phyloP scores from a whole-genome alignment of 2,888 invertebrate species.

The Parnassius apollo region DNA sequence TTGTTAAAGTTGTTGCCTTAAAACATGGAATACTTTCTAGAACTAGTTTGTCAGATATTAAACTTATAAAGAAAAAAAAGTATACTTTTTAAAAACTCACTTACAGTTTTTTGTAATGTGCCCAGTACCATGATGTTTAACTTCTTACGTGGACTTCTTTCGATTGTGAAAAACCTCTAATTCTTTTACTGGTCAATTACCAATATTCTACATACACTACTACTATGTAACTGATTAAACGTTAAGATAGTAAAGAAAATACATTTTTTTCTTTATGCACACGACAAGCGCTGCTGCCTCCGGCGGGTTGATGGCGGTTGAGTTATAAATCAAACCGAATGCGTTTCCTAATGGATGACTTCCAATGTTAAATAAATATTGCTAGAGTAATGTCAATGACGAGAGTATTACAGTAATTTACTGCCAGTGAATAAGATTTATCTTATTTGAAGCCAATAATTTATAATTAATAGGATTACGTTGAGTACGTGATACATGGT shows the following conservation, averaged over 20 bases:
- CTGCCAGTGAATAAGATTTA: slow-evolving; percentile 16
- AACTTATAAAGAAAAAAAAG: no score
- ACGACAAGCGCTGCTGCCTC: slow-evolving; percentile 2
- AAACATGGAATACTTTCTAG: no score
- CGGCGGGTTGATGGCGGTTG: neutral
- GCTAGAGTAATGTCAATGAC: slow-evolving; percentile 11
- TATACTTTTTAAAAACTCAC: no score
- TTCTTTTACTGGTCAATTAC: no score
- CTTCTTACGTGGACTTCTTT: no score
- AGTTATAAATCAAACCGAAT: slow-evolving; percentile 23
- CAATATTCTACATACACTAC: no score
- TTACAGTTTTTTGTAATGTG: no score
- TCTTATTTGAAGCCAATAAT: neutral
- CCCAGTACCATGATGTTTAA: no score
- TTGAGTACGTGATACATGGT: neutral
- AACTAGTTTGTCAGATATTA: no score
- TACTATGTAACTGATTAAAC: no score
- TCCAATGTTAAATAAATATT: slow-evolving; percentile 22
- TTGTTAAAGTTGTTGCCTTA: no score
- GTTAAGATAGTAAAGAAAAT: neutral
- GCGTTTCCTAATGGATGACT: slow-evolving; percentile 20
- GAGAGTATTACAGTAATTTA: slow-evolving; percentile 13
- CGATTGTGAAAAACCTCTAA: no score
- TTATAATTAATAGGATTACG: slow-evolving; percentile 7
- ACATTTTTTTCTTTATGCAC: slow-evolving; percentile 6